Percentiles rank a stretch among this genome's conserved stretches.
phyloP scores from a whole-genome alignment of 1,140 invertebrate species.

The Forficula auricularia region DNA sequence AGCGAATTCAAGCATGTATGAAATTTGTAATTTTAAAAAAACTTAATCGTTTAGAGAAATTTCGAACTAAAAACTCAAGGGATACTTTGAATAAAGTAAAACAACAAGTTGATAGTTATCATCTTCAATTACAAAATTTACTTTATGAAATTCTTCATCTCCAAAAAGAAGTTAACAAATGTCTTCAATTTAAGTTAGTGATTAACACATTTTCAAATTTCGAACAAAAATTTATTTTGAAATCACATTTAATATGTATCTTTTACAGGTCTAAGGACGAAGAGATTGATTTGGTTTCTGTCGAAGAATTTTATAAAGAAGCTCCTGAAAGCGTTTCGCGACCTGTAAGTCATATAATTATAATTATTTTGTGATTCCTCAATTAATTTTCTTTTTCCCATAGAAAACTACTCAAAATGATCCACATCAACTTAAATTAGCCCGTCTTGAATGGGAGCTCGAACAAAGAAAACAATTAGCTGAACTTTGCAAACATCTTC shows the following conservation, averaged over 20 bases:
- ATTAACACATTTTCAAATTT: background rate
- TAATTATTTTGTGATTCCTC: conserved; percentile 5
- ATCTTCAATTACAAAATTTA: conserved; percentile 85
- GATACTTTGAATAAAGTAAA: conserved; percentile 65
- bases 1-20: conserved; percentile 50
- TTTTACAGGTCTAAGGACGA: conserved; percentile 81
- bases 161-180: conserved; percentile 83
- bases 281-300: conserved; percentile 68
- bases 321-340: conserved; percentile 54
- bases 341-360: conserved; percentile 34
- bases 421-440: conserved; percentile 63
- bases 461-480: conserved; percentile 72
- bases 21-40: conserved; percentile 68
- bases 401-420: conserved; percentile 46
- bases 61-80: conserved; percentile 58
- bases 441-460: conserved; percentile 80
- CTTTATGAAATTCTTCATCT: conserved; percentile 87
- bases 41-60: conserved; percentile 77
- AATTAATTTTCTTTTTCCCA: conserved; percentile 17
- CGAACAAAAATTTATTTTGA: too few species aligned
- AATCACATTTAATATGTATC: too few species aligned
- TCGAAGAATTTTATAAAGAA: conserved; percentile 69
- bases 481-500: conserved; percentile 52
- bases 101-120: conserved; percentile 70
- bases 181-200: conserved; percentile 70